A percentile compares a stretch with the other conserved stretches of the same genome.
These are phyloP conservation scores for Lonchura striata DNA, from an alignment of 2,113 vertebrate genomes.

Conservation along the genomic window DNA sequence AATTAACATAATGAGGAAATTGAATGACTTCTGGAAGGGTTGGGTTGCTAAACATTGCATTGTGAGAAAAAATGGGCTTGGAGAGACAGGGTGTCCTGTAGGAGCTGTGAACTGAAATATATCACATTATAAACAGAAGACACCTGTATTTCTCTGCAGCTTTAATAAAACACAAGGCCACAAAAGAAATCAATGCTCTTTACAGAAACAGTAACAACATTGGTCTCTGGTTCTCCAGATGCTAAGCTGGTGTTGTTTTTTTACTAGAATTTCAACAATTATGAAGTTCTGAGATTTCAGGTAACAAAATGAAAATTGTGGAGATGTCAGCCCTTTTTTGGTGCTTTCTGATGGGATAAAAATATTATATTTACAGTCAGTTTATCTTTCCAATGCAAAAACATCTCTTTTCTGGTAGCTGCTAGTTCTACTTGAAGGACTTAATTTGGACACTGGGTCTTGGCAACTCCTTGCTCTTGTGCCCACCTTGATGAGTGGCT, in stretches of 20 bases:
- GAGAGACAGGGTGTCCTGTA: background rate
- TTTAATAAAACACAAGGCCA: background rate
- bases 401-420: background rate
- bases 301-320: background rate
- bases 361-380: background rate
- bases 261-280: background rate
- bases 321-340: background rate
- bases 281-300: background rate
- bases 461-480: background rate
- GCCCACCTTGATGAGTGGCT: rapidly evolving
- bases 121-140: background rate
- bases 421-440: background rate
- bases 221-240: background rate
- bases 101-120: background rate
- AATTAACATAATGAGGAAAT: background rate
- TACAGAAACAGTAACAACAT: background rate
- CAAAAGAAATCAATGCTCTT: background rate
- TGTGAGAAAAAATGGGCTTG: background rate
- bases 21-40: background rate
- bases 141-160: background rate
- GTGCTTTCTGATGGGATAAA: background rate
- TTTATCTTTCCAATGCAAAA: background rate
- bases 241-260: background rate
- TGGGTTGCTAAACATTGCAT: background rate
- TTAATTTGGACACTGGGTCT: background rate